These are phyloP conservation scores for Ryuthela nishihirai DNA, from an alignment of 2,888 invertebrate species.

Conservation along the genomic window DNA sequence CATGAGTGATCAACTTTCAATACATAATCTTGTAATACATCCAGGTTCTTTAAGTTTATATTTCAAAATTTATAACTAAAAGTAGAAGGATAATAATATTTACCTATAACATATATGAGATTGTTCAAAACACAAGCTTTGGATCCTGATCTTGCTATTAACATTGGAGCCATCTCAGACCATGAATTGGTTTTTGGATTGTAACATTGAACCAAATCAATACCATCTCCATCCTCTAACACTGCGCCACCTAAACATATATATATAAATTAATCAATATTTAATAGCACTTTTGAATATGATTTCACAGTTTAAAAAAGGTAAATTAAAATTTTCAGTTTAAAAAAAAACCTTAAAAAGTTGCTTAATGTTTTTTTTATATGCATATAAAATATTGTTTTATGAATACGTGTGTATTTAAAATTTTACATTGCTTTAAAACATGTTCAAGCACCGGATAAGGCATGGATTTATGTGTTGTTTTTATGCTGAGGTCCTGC, in stretches of 20 bases:
- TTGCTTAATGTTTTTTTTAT: no score
- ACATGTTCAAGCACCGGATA: no score
- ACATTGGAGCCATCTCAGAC: conserved; percentile 54
- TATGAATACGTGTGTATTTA: no score
- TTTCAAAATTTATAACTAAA: no score
- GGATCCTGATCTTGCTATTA: conserved; percentile 55
- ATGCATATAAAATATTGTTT: no score
- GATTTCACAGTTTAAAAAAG: conserved; percentile 4
- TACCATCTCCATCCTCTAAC: conserved; percentile 56
- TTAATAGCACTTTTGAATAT: background rate
- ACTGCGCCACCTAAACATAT: conserved; percentile 53
- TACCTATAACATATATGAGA: conserved; percentile 55
- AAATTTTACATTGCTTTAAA: no score
- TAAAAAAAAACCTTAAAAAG: background rate
- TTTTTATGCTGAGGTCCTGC: no score
- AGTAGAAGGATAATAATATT: no score
- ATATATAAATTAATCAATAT: background rate
- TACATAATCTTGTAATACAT: no score
- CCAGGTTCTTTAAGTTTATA: no score
- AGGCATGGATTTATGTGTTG: no score
- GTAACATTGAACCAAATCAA: conserved; percentile 53
- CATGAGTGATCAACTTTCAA: no score
- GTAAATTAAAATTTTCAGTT: background rate
- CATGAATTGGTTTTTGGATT: conserved; percentile 53
- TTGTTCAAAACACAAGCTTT: conserved; percentile 54